Conservation (phyloP, 2,888 invertebrate genomes). For the Neria commutata region DNA sequence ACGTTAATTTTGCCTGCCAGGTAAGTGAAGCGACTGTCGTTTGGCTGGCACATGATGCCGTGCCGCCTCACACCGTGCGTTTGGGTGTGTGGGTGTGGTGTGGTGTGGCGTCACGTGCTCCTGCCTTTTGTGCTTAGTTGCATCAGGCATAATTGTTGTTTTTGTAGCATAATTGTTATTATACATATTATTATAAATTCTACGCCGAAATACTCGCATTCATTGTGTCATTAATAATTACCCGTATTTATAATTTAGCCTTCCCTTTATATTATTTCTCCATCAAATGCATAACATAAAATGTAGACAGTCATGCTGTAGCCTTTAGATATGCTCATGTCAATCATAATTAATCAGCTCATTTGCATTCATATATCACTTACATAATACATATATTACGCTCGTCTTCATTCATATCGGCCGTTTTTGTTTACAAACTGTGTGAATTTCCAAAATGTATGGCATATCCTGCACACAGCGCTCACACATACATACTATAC, state of each 20-base stretch:
- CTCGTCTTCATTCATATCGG: too few relatives aligned
- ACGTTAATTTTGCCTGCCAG: constrained; percentile 90
- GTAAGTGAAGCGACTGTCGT: constrained; percentile 65
- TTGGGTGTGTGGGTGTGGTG: background rate
- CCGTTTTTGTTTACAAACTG: too few relatives aligned
- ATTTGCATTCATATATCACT: background rate
- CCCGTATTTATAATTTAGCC: background rate
- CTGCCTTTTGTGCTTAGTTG: too few relatives aligned
- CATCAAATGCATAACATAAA: background rate
- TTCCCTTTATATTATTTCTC: too few relatives aligned
- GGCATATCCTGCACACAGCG: too few relatives aligned
- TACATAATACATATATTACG: background rate
- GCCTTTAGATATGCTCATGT: background rate
- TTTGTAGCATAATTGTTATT: constrained; percentile 39
- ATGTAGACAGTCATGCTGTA: background rate
- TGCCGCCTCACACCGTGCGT: background rate
- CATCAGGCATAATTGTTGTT: background rate
- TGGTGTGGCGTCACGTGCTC: too few relatives aligned
- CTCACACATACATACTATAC: too few relatives aligned
- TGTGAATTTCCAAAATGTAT: too few relatives aligned
- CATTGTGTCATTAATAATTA: background rate
- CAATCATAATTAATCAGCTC: background rate
- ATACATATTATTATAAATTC: background rate
- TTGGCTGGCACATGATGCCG: background rate
- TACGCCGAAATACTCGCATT: too few relatives aligned